Conservation (phyloP, 2,113 vertebrate genomes). For the Cottus gobio region DNA sequence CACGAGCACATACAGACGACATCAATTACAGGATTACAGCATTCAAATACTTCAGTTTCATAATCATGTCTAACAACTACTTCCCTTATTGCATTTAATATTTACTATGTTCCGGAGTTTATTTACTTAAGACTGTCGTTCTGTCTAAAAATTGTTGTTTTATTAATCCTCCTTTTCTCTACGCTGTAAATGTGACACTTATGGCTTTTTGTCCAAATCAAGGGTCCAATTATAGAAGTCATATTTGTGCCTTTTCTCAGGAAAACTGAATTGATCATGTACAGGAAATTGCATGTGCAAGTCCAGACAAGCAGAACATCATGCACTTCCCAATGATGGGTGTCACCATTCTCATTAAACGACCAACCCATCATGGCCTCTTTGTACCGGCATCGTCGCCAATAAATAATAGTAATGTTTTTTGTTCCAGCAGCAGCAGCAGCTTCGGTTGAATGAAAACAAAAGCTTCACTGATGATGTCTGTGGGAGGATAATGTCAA, state of each 20-base stretch:
- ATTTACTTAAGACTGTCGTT: neutral
- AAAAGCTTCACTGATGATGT: slow-evolving; percentile 47
- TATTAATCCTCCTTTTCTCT: neutral
- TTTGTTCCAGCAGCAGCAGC: slow-evolving; percentile 20
- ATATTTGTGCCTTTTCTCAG: neutral
- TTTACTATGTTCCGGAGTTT: neutral
- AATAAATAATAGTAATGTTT: neutral
- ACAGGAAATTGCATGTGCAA: neutral
- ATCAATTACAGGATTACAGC: neutral
- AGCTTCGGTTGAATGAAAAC: slow-evolving; percentile 44
- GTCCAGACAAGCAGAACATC: neutral
- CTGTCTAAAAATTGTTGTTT: neutral
- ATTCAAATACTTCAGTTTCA: neutral
- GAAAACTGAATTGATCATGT: neutral
- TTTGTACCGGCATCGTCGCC: slow-evolving; percentile 3
- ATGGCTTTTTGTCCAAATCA: neutral
- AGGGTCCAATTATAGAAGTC: neutral
- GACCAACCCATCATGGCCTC: neutral
- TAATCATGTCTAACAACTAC: neutral
- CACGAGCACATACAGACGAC: slow-evolving; percentile 13
- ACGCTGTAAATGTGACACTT: neutral
- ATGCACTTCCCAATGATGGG: slow-evolving; percentile 8
- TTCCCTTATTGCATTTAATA: neutral
- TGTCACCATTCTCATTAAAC: neutral
- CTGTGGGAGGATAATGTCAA: slow-evolving; percentile 44